Percentiles rank a stretch among this genome's conserved stretches.
Conservation (phyloP, 1,140 invertebrate species). For the Semibalanus balanoides region DNA sequence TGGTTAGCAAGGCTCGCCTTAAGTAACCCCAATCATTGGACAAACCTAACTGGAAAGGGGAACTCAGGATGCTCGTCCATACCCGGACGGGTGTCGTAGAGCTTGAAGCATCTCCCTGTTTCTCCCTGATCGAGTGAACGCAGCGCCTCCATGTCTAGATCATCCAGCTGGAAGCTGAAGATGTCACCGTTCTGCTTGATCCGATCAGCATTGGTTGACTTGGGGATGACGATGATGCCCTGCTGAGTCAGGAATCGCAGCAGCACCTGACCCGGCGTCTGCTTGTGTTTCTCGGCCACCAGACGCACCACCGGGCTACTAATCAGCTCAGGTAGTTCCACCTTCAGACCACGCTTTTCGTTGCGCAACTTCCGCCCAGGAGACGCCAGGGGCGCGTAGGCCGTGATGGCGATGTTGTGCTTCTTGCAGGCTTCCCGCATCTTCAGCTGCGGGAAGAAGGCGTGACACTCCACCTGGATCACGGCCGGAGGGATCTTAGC, state of each 20-base stretch:
- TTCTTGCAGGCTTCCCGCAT: slow-evolving; percentile 30
- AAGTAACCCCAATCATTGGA: too few relatives aligned
- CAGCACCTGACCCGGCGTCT: slow-evolving; percentile 28
- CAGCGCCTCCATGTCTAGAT: too few relatives aligned
- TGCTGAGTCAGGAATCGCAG: slow-evolving; percentile 26
- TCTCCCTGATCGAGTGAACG: slow-evolving; percentile 11
- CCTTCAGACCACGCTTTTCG: neutral
- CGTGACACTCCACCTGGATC: slow-evolving; percentile 50
- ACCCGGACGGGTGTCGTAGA: neutral
- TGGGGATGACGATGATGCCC: slow-evolving; percentile 23
- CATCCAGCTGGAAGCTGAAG: too few relatives aligned
- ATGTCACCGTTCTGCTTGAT: too few relatives aligned
- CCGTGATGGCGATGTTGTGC: too few relatives aligned
- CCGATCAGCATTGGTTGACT: too few relatives aligned
- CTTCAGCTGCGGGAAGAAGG: slow-evolving; percentile 33
- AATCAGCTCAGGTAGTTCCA: slow-evolving; percentile 17
- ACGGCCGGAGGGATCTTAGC: slow-evolving; percentile 56
- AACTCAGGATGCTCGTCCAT: neutral
- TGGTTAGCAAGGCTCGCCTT: too few relatives aligned
- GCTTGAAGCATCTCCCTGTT: neutral
- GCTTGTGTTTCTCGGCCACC: slow-evolving; percentile 20
- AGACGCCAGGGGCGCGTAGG: slow-evolving; percentile 34
- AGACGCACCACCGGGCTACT: slow-evolving; percentile 23
- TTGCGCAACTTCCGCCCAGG: slow-evolving; percentile 4
- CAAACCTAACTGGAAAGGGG: too few relatives aligned